phyloP scores from a whole-genome alignment of 1,140 invertebrate species.

The Hyposmocoma kahamanoa region DNA sequence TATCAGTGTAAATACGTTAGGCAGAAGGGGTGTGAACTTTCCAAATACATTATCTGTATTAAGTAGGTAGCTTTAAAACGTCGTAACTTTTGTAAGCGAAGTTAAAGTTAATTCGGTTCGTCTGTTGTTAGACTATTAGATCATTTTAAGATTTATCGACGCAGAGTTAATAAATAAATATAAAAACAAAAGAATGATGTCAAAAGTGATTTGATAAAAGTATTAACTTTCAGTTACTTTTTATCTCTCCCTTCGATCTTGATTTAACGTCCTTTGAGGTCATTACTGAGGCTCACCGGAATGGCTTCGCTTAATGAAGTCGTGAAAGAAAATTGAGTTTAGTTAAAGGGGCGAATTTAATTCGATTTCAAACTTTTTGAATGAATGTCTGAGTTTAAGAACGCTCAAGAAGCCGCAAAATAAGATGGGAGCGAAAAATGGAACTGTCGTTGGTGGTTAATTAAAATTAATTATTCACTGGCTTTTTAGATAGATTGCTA shows the following conservation, averaged over 20 bases:
- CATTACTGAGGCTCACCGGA: slow-evolving; percentile 66
- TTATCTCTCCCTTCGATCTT: slow-evolving; percentile 64
- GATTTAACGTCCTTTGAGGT: slow-evolving; percentile 68
- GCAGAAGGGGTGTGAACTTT: neutral
- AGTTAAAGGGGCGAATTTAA: slow-evolving; percentile 70
- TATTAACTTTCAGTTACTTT: slow-evolving; percentile 64
- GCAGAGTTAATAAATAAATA: neutral
- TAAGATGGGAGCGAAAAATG: slow-evolving; percentile 54
- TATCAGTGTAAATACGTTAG: neutral
- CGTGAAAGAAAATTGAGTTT: slow-evolving; percentile 70
- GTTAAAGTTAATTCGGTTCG: neutral
- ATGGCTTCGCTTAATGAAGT: slow-evolving; percentile 67
- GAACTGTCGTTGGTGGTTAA: slow-evolving; percentile 52
- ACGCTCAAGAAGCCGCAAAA: slow-evolving; percentile 45
- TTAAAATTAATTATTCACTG: slow-evolving; percentile 66
- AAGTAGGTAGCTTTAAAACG: neutral
- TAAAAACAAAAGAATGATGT: slow-evolving; percentile 28
- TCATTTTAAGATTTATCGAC: neutral
- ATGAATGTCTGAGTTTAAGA: slow-evolving; percentile 57
- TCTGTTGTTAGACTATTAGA: neutral
- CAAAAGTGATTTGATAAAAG: slow-evolving; percentile 52
- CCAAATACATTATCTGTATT: neutral
- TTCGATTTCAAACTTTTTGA: slow-evolving; percentile 69
- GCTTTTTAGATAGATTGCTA: slow-evolving; percentile 35
- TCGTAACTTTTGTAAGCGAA: neutral